phyloP scores from a whole-genome alignment of 2,888 invertebrate genomes.

The Drosophila nr. perissopoda region DNA sequence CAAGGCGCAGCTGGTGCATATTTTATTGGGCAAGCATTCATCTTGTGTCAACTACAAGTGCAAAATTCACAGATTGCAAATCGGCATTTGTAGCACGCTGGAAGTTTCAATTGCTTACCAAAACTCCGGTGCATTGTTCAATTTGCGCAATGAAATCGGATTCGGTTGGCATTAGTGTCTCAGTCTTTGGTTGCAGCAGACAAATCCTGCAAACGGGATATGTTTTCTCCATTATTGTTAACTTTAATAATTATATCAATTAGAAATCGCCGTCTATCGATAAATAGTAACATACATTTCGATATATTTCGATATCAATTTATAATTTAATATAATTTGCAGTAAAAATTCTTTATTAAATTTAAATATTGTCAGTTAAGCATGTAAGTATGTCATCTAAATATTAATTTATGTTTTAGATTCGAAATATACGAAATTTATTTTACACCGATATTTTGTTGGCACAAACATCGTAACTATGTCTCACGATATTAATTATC shows the following conservation, averaged over 20 bases:
- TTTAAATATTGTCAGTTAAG: not conserved
- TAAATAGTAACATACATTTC: not conserved
- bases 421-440: not conserved
- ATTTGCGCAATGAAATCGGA: conserved; percentile 58
- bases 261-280: conserved; percentile 3
- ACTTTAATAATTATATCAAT: conserved; percentile 12
- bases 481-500: conserved; percentile 9
- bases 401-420: not conserved
- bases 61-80: not conserved
- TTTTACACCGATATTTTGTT: conserved; percentile 14
- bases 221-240: conserved; percentile 22
- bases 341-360: not conserved
- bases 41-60: conserved; percentile 52
- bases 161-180: conserved; percentile 52
- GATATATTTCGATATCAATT: conserved; percentile 3
- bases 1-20: conserved; percentile 68
- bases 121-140: conserved; percentile 71
- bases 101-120: conserved; percentile 43
- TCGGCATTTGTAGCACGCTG: not conserved
- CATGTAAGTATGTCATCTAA: not conserved
- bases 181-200: conserved; percentile 51
- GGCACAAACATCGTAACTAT: not conserved
- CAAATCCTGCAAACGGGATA: conserved; percentile 74
- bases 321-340: not conserved
- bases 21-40: conserved; percentile 57